Percentiles rank a stretch among this genome's conserved stretches.
phyloP scores from a whole-genome alignment of 2,888 invertebrate genomes.

The Hedychridium roseum region DNA sequence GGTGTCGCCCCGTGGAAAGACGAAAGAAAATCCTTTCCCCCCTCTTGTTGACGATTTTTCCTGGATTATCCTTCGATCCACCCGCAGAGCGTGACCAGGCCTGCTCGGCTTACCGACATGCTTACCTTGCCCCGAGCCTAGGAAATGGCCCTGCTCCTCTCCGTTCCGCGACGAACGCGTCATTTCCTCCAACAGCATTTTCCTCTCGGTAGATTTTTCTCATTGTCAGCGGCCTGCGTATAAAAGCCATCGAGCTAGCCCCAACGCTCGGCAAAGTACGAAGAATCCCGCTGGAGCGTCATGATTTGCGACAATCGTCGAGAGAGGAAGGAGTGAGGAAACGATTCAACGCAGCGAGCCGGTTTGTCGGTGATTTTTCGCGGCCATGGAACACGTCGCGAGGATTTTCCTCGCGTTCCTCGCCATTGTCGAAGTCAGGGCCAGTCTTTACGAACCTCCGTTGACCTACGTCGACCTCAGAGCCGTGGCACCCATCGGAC shows the following conservation, averaged over 20 bases:
- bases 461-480: background rate
- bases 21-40: constrained; percentile 28
- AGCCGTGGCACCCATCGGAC: constrained; percentile 36
- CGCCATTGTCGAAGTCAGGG: background rate
- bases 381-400: too few species aligned
- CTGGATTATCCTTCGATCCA: constrained; percentile 10
- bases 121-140: constrained; percentile 44
- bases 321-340: too few species aligned
- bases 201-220: background rate
- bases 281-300: too few species aligned
- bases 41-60: background rate
- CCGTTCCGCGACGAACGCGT: background rate
- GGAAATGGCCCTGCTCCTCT: constrained; percentile 6
- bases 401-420: background rate
- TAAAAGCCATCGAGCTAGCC: constrained; percentile 19
- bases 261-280: background rate
- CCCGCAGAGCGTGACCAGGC: constrained; percentile 21
- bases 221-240: constrained; percentile 10
- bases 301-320: too few species aligned
- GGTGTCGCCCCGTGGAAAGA: constrained; percentile 31
- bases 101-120: constrained; percentile 47
- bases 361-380: too few species aligned
- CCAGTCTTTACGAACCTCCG: background rate
- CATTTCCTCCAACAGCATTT: background rate
- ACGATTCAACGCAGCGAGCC: too few species aligned